Conservation (phyloP, 2,888 invertebrate species). For the Lochmaea crataegi region DNA sequence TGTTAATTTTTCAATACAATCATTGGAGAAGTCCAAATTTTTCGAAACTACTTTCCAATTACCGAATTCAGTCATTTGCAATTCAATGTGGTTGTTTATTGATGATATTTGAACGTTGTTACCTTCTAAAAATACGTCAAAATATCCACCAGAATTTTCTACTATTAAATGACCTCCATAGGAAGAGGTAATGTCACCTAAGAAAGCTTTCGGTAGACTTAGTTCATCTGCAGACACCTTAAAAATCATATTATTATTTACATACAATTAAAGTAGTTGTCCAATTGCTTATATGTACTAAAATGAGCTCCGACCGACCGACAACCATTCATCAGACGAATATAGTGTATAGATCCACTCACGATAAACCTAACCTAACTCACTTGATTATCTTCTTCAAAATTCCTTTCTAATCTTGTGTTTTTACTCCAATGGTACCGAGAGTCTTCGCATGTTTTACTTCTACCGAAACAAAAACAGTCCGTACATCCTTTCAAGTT, state of each 20-base stretch:
- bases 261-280: too few relatives aligned
- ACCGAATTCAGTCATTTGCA: slow-evolving; percentile 77
- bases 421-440: slow-evolving; percentile 86
- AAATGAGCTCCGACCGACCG: too few relatives aligned
- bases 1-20: slow-evolving; percentile 70
- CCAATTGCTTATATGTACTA: too few relatives aligned
- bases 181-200: slow-evolving; percentile 88
- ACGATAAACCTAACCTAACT: too few relatives aligned
- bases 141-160: slow-evolving; percentile 72
- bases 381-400: slow-evolving; percentile 64
- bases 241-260: neutral
- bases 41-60: slow-evolving; percentile 72
- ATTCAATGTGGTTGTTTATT: slow-evolving; percentile 50
- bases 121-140: slow-evolving; percentile 82
- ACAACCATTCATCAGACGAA: too few relatives aligned
- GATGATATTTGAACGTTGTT: slow-evolving; percentile 66
- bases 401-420: slow-evolving; percentile 62
- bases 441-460: slow-evolving; percentile 83
- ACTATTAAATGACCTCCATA: slow-evolving; percentile 92
- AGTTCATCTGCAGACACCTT: slow-evolving; percentile 37
- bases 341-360: too few relatives aligned
- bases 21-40: slow-evolving; percentile 55
- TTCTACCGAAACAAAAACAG: slow-evolving; percentile 96
- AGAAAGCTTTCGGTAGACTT: slow-evolving; percentile 78
- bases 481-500: slow-evolving; percentile 91